Base-by-base conservation (phyloP, 2,113 vertebrate species). In the Thamnophis sirtalis region DNA sequence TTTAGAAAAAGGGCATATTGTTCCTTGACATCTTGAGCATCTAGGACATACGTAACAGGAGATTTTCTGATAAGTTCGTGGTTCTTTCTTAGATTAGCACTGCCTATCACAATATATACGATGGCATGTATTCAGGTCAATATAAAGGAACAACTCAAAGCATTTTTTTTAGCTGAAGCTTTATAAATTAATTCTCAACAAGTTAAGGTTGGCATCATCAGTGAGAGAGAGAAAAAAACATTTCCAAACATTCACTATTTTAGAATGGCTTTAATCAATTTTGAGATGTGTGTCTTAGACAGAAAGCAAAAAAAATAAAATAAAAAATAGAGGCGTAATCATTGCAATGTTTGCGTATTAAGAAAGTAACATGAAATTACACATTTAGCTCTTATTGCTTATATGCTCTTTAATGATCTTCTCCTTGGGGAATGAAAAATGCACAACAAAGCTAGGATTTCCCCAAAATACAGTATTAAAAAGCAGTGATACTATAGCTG, bases 311-410 rank as follows among this genome's bases (percentile, higher is more conserved):
- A 88, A n/a, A n/a, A n/a, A n/a, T n/a, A n/a, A n/a, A 43, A 43
- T 43, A 43, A 43, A n/a, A 43, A 95, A 92, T 5, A 43, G 5
- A 89, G 19, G 58, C n/a, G 53, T 95, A 48, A 48, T n/a, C 92
- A 96, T 92, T 89, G 89, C 33, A 89, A 95, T 94, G 90, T 93
- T 94, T 85, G 91, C 90, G 49, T 93, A 49, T 85, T 93, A 85
- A 54, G 92, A 93, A 95, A 90, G 2, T 19, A 73, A 4, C 68
- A 73, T 55, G 15, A 95, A 50, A 92, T 11, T 84, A 94, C 9
- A 7, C 33, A 90, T 87, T 92, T 89, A 92, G 15, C 2, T 33
- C 90, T 90, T 95, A 94, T 87, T n/a, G 22, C 93, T 87, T 93
- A 55, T 0, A 55, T 55, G 33, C 21, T 93, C 49, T 90, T 94